Evolutionary conservation across 1,140 invertebrate genomes (phyloP), one percentile per base, ranked within the genome.

Genomic region (Trachelipus rathkii): DNA sequence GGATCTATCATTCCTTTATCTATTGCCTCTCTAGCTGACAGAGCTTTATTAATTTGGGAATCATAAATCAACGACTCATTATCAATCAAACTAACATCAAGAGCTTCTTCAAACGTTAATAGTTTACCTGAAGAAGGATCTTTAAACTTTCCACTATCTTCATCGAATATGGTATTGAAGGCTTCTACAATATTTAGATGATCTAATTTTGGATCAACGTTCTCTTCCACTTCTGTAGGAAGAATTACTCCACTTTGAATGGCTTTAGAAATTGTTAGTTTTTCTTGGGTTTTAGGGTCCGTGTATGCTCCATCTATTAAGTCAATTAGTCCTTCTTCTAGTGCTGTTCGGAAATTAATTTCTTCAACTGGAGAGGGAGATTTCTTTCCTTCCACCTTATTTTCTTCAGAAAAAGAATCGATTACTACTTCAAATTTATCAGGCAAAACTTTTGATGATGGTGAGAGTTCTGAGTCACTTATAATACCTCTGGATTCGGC

Each of bases 21-120:
- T 5, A 95, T 82, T n/a, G 92, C 93, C 82, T 93, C 87, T 82
- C 89, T 88, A 21, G 93, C 86, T 33, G 90, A 90, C 0, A 93
- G 84, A 43, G 88, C 84, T 84, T 89, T 86, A 23, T 88, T 86
- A 33, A 87, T 85, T 77, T 85, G 84, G 0, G 90, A 85, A 82
- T 92, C 88, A 82, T 90, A 91, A 71, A 92, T 86, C 0, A 91
- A 82, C 4, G 90, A 90, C 79, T 92, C 87, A 4, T 91, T 86
- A 85, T 95, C 90, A 76, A 96, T 88, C n/a, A 94, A 85, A 50
- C 86, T 85, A 71, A 84, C 79, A 73, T 91, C 88, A 81, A 93
- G 90, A 53, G 93, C 93, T 86, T 95, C 92, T 79, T 92, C 90
- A 73, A 94, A 88, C 68, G 90, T 89, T 72, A 95, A 91, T 24